These are phyloP conservation scores for Ochropleura plecta DNA, from an alignment of 2,888 invertebrate species.

Conservation along the genomic window DNA sequence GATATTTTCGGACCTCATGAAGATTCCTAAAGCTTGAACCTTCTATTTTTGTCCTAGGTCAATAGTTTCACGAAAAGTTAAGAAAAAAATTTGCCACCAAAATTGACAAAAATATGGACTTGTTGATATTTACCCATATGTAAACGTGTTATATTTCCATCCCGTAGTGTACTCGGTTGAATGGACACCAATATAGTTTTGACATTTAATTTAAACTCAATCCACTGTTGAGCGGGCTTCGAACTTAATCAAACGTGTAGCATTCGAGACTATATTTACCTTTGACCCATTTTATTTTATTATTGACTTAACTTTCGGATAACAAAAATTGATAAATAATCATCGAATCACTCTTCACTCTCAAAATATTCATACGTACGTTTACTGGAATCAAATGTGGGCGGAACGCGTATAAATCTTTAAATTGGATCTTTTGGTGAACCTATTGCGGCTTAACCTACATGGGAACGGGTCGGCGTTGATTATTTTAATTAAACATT, in stretches of 20 bases:
- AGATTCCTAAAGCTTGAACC: no score
- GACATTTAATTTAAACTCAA: constrained; percentile 55
- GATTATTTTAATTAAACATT: constrained; percentile 62
- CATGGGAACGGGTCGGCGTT: constrained; percentile 30
- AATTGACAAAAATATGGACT: no score
- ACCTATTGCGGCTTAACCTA: constrained; percentile 12
- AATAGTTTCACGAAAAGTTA: no score
- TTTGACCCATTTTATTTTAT: constrained; percentile 10
- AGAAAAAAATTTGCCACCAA: no score
- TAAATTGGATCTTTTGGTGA: constrained; percentile 27
- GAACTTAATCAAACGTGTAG: constrained; percentile 45
- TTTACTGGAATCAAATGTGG: constrained; percentile 21
- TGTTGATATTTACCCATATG: no score
- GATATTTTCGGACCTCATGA: no score
- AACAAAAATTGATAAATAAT: background rate
- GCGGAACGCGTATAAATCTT: constrained; percentile 32
- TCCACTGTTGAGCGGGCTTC: constrained; percentile 27
- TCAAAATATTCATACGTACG: background rate
- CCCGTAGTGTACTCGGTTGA: constrained; percentile 21
- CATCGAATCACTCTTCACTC: no score
- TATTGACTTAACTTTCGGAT: background rate
- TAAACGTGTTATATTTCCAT: background rate
- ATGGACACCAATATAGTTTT: constrained; percentile 52
- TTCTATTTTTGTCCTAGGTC: no score
- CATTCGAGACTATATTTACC: constrained; percentile 14